phyloP scores from a whole-genome alignment of 2,113 vertebrate species.

The Mastomys coucha region DNA sequence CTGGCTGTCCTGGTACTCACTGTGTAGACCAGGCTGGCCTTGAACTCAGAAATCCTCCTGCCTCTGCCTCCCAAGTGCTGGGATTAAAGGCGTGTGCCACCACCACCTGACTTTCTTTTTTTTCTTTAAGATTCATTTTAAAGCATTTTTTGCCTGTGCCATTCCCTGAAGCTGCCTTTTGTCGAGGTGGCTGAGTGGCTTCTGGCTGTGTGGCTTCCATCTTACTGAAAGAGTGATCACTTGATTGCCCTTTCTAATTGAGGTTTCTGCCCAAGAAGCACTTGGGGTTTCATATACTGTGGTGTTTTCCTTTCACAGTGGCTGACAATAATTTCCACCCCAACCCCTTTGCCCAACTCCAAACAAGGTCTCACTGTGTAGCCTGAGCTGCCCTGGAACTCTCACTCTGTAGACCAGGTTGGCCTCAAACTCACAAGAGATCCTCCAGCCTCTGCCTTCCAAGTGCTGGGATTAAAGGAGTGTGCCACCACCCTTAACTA shows the following conservation, averaged over 20 bases:
- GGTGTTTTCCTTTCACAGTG: background rate
- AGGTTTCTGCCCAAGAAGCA: background rate
- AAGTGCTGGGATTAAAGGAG: background rate
- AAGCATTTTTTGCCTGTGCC: background rate
- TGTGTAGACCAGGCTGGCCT: too few relatives aligned
- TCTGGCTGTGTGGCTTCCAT: background rate
- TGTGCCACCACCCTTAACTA: background rate
- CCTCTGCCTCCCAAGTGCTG: too few relatives aligned
- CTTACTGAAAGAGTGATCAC: background rate
- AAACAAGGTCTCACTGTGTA: background rate
- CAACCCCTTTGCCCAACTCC: fast-evolving
- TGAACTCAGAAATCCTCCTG: too few relatives aligned
- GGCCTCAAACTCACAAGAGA: background rate
- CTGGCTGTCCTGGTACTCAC: too few relatives aligned
- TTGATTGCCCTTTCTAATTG: background rate
- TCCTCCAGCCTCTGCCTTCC: background rate
- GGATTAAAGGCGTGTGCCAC: too few relatives aligned
- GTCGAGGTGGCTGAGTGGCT: background rate
- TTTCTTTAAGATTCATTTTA: background rate
- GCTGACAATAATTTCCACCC: background rate
- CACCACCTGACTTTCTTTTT: too few relatives aligned
- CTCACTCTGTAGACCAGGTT: background rate
- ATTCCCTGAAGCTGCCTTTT: background rate
- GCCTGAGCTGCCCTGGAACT: background rate
- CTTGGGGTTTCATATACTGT: background rate